Conservation (phyloP, 2,113 vertebrate genomes). For the Polyodon spathula region DNA sequence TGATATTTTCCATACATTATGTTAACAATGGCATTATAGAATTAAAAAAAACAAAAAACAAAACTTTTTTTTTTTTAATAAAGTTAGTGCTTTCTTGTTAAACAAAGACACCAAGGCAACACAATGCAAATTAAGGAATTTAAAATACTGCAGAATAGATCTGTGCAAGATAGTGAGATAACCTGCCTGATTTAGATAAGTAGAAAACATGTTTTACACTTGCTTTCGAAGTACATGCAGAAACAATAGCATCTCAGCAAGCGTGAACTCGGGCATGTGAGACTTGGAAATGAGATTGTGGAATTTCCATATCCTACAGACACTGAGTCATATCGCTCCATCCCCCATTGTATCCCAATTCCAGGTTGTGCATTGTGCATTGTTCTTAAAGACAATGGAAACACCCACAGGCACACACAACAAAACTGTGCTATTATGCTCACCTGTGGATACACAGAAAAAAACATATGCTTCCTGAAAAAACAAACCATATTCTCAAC, state of each 20-base stretch:
- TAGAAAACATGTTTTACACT: too few relatives aligned
- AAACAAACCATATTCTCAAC: not conserved
- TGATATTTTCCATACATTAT: not conserved
- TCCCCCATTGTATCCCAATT: conserved; percentile 27
- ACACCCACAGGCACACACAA: conserved; percentile 21
- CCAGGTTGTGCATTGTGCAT: conserved; percentile 16
- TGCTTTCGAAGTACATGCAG: too few relatives aligned
- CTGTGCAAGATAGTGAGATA: too few relatives aligned
- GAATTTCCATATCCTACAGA: conserved; percentile 32
- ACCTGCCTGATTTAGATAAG: too few relatives aligned
- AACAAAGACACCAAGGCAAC: too few relatives aligned
- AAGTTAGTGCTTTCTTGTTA: too few relatives aligned
- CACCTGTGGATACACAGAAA: not conserved
- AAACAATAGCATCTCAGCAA: too few relatives aligned
- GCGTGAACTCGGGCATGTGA: too few relatives aligned
- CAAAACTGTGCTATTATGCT: not conserved
- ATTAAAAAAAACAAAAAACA: conserved; percentile 14
- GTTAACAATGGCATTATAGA: not conserved
- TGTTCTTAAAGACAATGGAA: conserved; percentile 41
- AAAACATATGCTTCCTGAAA: not conserved
- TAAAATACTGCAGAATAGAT: too few relatives aligned
- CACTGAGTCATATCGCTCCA: conserved; percentile 16
- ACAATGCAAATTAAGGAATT: too few relatives aligned
- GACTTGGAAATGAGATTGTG: too few relatives aligned
- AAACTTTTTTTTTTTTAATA: conserved; percentile 18